These are phyloP conservation scores for Zoanthus solanderi DNA, from an alignment of 92 coral and sea anemone genomes.

Conservation along the genomic window DNA sequence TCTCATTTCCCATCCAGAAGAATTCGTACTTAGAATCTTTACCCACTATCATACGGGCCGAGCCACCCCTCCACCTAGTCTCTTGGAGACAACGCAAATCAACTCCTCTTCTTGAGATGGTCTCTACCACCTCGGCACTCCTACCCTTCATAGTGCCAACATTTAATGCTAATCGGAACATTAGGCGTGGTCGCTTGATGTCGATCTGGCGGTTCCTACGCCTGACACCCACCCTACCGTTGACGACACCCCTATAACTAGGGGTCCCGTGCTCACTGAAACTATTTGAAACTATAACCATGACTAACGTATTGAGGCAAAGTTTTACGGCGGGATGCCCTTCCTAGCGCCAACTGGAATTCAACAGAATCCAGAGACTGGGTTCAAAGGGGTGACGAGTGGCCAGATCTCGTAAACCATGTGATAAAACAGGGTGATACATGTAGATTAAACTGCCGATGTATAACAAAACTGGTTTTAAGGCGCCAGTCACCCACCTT, in stretches of 20 bases:
- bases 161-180: background rate
- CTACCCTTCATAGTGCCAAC: slow-evolving; percentile 24
- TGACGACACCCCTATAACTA: background rate
- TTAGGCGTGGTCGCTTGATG: too few relatives aligned
- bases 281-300: background rate
- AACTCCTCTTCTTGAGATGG: slow-evolving; percentile 10
- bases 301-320: background rate
- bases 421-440: background rate
- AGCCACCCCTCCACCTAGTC: slow-evolving; percentile 47
- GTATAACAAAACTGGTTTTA: slow-evolving; percentile 25
- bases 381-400: background rate
- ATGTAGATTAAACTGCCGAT: too few relatives aligned
- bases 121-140: slow-evolving; percentile 14
- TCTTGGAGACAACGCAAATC: slow-evolving; percentile 46
- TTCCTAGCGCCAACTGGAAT: background rate
- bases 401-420: background rate
- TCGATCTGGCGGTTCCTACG: too few relatives aligned
- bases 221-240: background rate
- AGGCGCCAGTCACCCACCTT: slow-evolving; percentile 37
- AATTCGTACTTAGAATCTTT: slow-evolving; percentile 38
- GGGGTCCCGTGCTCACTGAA: background rate
- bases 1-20: slow-evolving; percentile 54
- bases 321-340: background rate
- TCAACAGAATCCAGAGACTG: slow-evolving; percentile 5
- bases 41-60: slow-evolving; percentile 39